Base-by-base conservation (phyloP, 2,888 invertebrate genomes). In the Diarsia rubi region DNA sequence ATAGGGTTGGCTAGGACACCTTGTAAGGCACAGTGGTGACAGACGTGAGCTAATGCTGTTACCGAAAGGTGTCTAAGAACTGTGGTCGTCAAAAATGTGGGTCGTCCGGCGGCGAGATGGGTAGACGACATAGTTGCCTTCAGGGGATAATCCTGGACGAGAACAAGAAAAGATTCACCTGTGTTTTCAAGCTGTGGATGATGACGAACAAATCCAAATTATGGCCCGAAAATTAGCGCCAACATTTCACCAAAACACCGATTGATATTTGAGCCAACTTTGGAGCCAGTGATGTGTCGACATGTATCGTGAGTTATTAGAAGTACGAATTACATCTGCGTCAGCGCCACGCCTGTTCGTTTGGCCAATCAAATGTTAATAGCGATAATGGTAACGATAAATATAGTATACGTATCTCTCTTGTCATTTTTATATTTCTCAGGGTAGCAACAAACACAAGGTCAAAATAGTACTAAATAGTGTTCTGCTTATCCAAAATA, bases 311-410 rank as follows among this genome's bases (percentile, higher is more conserved):
- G 37, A 74, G 42, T 69, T 73, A 64, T 81, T 70, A 65, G 19
- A 69, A 70, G 21, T 75, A 69, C 27, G 21, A 67, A 64, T 60
- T 64, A 12, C 5, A 69, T 60, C 8, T 76, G 75, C 84, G 84
- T 85, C 85, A 85, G 44, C 14, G 86, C 75, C 85, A 85, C 85
- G 82, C 85, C 85, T 82, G 63, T 74, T 44, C 16, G 19, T 62
- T 70, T 57, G 47, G 37, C 85, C 82, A 85, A 85, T 85, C 71
- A 75, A 69, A 73, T 49, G n/a, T 27, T 62, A 69, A 60, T 66
- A 42, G 49, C 52, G 27, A 52, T 73, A 59, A 24, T 62, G 14
- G 52, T 45, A 42, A 16, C 37, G 54, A 71, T 63, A 57, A 76
- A 65, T 64, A 57, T 21, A 62, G n/a, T 31, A 0, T 6, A 27